Conservation (phyloP, 1,140 invertebrate species). For the Thaumetopoea pityocampa region DNA sequence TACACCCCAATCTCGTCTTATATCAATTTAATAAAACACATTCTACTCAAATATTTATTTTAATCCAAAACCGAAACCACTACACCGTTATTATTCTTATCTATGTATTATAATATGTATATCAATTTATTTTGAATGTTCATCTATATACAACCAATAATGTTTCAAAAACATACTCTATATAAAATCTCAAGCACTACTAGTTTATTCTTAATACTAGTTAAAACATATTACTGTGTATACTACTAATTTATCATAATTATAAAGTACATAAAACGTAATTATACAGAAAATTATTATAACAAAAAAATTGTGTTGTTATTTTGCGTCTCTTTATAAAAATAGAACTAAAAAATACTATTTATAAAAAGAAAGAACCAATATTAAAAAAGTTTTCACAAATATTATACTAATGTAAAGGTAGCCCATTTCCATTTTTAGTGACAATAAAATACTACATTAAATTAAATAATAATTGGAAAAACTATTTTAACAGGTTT, state of each 20-base stretch:
- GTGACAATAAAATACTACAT: no score
- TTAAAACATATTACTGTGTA: conserved; percentile 11
- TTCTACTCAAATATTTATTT: conserved; percentile 48
- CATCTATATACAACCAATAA: conserved; percentile 48
- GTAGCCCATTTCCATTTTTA: no score
- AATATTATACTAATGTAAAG: no score
- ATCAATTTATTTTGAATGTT: conserved; percentile 34
- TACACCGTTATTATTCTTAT: conserved; percentile 42
- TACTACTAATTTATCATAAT: conserved; percentile 1
- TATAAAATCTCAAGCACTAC: conserved; percentile 39
- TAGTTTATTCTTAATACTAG: conserved; percentile 18
- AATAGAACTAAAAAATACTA: no score
- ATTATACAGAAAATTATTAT: not conserved
- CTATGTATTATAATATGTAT: conserved; percentile 44
- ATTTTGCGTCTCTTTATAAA: no score
- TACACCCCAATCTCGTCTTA: no score
- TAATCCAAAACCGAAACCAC: conserved; percentile 59
- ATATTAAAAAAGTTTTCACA: no score
- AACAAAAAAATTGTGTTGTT: conserved; percentile 1
- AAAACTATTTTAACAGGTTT: no score
- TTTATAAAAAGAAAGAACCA: no score
- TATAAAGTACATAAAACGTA: conserved; percentile 1
- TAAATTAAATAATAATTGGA: no score
- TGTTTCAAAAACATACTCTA: conserved; percentile 57
- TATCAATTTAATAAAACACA: conserved; percentile 20